Conservation (phyloP, 2,113 vertebrate genomes). For the Corythornis madagascariensis region DNA sequence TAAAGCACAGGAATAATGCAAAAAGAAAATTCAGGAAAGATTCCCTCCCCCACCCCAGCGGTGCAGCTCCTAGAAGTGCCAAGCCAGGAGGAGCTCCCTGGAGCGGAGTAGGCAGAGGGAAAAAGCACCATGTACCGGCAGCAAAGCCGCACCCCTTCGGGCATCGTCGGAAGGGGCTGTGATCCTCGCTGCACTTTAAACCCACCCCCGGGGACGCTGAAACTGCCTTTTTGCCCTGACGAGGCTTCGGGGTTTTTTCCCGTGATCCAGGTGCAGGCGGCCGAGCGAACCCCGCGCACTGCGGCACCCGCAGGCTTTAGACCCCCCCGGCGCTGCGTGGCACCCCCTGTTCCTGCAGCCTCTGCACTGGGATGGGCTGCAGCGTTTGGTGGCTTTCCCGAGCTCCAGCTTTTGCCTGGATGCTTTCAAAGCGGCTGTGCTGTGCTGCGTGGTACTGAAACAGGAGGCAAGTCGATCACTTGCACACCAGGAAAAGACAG, state of each 20-base stretch:
- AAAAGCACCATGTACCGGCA: no score
- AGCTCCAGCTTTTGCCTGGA: neutral
- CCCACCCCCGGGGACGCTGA: neutral
- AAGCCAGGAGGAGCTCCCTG: neutral
- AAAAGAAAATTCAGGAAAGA: neutral
- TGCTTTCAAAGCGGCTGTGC: neutral
- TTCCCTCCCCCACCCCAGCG: neutral
- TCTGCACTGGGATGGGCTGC: neutral
- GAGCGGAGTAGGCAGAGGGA: neutral
- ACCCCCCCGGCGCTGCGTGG: accelerated
- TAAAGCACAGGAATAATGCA: accelerated
- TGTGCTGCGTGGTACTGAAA: neutral
- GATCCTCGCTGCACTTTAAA: neutral
- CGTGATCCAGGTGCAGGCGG: neutral
- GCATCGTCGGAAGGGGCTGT: accelerated
- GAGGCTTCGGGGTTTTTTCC: neutral
- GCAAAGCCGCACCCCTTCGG: accelerated
- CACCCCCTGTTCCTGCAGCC: neutral
- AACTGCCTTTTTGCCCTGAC: neutral
- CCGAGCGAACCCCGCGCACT: accelerated
- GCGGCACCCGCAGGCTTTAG: neutral
- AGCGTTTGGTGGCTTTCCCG: neutral
- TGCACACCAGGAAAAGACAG: neutral
- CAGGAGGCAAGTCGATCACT: accelerated
- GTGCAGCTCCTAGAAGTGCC: neutral